A percentile compares a stretch with the other conserved stretches of the same genome.
phyloP scores from a whole-genome alignment of 2,888 invertebrate species.

The Keiferia lycopersicella region DNA sequence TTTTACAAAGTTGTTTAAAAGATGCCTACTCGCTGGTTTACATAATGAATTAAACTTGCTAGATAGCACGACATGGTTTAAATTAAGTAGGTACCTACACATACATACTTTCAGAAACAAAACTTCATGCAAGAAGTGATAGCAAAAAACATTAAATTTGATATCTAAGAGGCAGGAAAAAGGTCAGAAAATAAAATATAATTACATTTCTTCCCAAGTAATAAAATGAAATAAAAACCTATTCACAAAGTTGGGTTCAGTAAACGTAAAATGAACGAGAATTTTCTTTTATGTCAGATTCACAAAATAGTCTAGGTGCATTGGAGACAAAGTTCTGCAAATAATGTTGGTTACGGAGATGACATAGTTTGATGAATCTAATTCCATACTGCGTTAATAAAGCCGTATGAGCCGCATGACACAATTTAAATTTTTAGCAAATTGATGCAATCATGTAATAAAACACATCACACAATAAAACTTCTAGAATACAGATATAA shows the following conservation, averaged over 20 bases:
- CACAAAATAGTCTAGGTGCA: not conserved
- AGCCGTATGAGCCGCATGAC: slow-evolving; percentile 6
- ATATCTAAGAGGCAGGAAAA: not conserved
- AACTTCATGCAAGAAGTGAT: slow-evolving; percentile 37
- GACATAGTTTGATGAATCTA: not conserved
- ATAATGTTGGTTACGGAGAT: not conserved
- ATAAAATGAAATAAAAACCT: slow-evolving; percentile 18
- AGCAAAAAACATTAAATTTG: not conserved
- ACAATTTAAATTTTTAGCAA: slow-evolving; percentile 1
- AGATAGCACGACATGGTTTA: slow-evolving; percentile 10
- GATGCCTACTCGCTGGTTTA: slow-evolving; percentile 20
- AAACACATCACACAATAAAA: slow-evolving; percentile 1
- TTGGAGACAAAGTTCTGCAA: not conserved
- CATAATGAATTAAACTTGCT: slow-evolving; percentile 19
- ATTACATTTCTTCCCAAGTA: slow-evolving; percentile 8
- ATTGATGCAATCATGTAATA: slow-evolving; percentile 8
- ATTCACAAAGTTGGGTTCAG: not conserved
- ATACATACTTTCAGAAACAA: slow-evolving; percentile 23
- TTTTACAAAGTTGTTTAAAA: slow-evolving; percentile 20
- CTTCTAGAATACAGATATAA: not conserved
- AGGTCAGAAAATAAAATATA: not conserved
- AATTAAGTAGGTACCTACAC: no score
- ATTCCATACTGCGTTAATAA: not conserved
- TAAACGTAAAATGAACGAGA: slow-evolving; percentile 7
- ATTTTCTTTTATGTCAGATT: not conserved